Evolutionary conservation across 2,797 vertebrate species (phyloP), one percentile per base, ranked within the genome.

Genomic region (Gorsachius magnificus): DNA sequence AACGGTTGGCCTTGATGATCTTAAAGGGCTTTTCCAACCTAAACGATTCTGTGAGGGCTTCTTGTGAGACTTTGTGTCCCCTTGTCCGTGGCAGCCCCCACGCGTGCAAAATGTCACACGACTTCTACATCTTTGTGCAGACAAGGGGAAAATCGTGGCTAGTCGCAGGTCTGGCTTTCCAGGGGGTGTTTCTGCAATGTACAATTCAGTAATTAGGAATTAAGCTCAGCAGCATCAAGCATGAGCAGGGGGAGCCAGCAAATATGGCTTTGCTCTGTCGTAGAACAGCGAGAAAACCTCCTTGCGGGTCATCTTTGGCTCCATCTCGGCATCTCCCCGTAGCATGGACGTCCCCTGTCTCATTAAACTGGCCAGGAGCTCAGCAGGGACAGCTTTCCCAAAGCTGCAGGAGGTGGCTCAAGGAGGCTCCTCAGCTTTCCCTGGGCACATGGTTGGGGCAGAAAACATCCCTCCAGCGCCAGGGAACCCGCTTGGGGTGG

Each of bases 391-490:
- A 28, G 28, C 43, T 35, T 58, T 64, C 41, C 53, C 83, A 51
- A 33, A 29, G 9, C 22, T 9, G 3, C 78, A 31, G 60, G n/a
- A 53, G 36, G 31, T 21, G 9, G 9, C 60, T 43, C 64, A 24
- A 46, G 81, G 87, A 65, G 13, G 43, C 24, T 18, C 46, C 43
- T 45, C 70, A 50, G 46, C 58, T 19, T 31, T 60, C 76, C 50
- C 58, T 46, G 29, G 29, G 2, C 31, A 5, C 5, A 0, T 3
- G 28, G 22, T 14, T 6, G 0, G 1, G 63, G 56, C 33, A 35
- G 11, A 31, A 56, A 31, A 33, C 53, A 56, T 56, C 29, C 29
- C 53, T 20, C 53, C 29, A 20, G 53, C 13, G 29, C 53, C 29
- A 11, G 53, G 20, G 53, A 56, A 16, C 53, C 53, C 11, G 18